Conservation (phyloP, 2,113 vertebrate genomes). For the Urocynchramus pylzowi region DNA sequence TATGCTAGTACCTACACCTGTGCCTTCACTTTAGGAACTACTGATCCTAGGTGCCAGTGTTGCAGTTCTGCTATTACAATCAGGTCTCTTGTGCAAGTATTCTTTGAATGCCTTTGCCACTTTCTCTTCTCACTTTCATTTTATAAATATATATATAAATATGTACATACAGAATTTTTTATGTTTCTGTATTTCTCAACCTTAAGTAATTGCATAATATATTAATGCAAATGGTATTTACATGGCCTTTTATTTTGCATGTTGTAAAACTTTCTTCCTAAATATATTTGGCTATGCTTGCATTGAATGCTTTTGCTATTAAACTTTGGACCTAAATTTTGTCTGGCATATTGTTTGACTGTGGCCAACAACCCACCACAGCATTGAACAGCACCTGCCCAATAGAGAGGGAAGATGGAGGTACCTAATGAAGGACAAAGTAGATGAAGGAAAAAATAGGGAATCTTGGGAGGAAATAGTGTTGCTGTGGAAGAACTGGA, state of each 20-base stretch:
- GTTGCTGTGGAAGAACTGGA: not conserved
- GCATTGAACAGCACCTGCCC: not conserved
- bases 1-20: not conserved
- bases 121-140: not conserved
- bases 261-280: not conserved
- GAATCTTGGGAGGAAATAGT: not conserved
- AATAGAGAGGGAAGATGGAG: not conserved
- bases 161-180: not conserved
- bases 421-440: not conserved
- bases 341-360: not conserved
- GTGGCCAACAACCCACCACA: not conserved
- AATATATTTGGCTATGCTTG: not conserved
- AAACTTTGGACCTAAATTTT: not conserved
- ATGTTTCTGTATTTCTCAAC: not conserved
- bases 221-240: not conserved
- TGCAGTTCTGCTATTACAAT: not conserved
- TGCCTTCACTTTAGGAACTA: not conserved
- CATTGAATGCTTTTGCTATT: not conserved
- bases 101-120: not conserved
- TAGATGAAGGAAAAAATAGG: not conserved
- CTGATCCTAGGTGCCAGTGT: not conserved
- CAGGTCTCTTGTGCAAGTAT: not conserved
- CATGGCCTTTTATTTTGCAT: not conserved
- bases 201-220: not conserved
- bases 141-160: not conserved